Evolutionary conservation across 2,113 vertebrate genomes (phyloP), one percentile per base, ranked within the genome.

Genomic region (Cinclus mexicanus): DNA sequence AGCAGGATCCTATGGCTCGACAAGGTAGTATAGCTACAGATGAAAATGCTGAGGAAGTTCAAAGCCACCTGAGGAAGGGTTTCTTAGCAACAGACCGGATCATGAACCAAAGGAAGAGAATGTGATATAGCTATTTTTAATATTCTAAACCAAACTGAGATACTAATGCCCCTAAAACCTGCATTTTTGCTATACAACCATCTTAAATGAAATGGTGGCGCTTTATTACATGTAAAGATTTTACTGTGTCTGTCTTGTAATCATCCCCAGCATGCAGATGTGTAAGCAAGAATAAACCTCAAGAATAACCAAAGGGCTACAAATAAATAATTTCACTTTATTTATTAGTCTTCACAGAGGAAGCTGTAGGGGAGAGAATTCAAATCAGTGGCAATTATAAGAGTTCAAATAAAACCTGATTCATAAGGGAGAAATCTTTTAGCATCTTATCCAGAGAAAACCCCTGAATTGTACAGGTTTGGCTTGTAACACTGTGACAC

Each of bases 41-140:
- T 65, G 67, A 95, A 90, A 95, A 88, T 31, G 42, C 67, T 83
- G 50, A 91, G 74, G 90, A 91, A 61, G 78, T 95, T 97, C 93
- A 95, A 96, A 96, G 74, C 46, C 63, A 91, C 89, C 70, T 93
- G 74, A 90, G 84, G 55, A 89, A 90, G 67, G 63, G 93, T 95
- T 95, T 95, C 94, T 93, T 95, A 93, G 96, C 93, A 96, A 95
- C 93, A 94, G 70, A 76, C 53, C 6, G 1, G 81, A 87, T 89
- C 84, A 65, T 55, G 89, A 69, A 69, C 78, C 33, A 76, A 72
- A 85, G 84, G 37, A 91, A 80, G 57, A 71, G 78, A 94, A 67
- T 70, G 42, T 52, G 83, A 79, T 85, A 57, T 5, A 79, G 50
- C 24, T 94, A 76, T 91, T 93, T 93, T 87, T 80, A 91, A 84